Base-by-base conservation (phyloP, 1,140 invertebrate genomes). In the Eufriesea mexicana region DNA sequence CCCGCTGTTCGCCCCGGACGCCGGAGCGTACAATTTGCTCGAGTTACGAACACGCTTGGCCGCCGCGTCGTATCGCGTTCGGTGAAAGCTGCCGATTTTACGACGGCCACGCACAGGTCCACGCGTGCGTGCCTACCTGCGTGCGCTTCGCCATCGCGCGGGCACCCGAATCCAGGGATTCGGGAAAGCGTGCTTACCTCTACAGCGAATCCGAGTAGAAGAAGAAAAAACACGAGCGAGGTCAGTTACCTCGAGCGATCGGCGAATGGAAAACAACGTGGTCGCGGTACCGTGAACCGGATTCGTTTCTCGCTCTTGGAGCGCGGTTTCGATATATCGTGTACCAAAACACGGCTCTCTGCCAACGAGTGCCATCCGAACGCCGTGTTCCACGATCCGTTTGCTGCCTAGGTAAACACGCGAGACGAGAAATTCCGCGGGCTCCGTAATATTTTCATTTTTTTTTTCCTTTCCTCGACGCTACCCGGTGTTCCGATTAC, bases 71-170 rank as follows among this genome's bases (percentile, higher is more conserved):
- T 54, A 49, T 77, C 54, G 62, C 51, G 49, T 70, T 74, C 85
- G 84, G 84, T 83, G 79, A 86, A 86, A 86, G 84, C 85, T 71
- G 79, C 28, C 59, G 84, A 86, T 86, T 86, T 86, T 83, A 86
- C 84, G 85, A 75, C n/a, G 51, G 20, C 55, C 35, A 28, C 57
- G 10, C 47, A 47, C n/a, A 35, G 35, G 35, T 35, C 35, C 35
- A 35, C 35, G 35, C 35, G 35, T 35, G 4, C 35, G n/a, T n/a
- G n/a, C n/a, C n/a, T n/a, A n/a, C n/a, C n/a, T n/a, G n/a, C n/a
- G 35, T 4, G 35, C 35, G 35, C 35, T 35, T 35, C 35, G n/a
- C n/a, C n/a, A n/a, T 35, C 35, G 35, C 1, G 35, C 35, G 35
- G 35, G n/a, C n/a, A n/a, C n/a, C 35, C 35, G 35, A 35, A 35